Evolutionary conservation across 1,140 invertebrate species (phyloP).

Genomic region (Drosophila bocqueti): DNA sequence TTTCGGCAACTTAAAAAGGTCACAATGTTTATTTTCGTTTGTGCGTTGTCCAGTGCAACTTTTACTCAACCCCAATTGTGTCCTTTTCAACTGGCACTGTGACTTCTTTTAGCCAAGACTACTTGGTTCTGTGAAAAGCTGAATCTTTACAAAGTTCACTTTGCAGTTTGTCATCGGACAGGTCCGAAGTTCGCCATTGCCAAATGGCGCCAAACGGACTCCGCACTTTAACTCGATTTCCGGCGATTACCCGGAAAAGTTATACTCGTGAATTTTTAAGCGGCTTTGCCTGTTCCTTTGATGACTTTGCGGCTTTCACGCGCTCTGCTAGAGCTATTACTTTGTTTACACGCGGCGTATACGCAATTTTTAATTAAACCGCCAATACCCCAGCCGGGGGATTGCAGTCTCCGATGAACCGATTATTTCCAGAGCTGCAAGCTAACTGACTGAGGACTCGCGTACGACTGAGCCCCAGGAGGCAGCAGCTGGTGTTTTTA

Average conservation of each 20-base stretch:
- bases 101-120: constrained; percentile 2
- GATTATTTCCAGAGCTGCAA: constrained; percentile 6
- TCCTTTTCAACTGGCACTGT: background rate
- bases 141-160: constrained; percentile 33
- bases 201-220: constrained; percentile 39
- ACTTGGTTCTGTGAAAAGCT: constrained; percentile 9
- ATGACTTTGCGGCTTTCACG: constrained; percentile 11
- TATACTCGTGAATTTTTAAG: constrained; percentile 1
- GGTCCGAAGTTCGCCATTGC: constrained; percentile 30
- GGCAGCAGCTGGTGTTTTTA: constrained; percentile 68
- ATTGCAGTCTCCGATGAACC: constrained; percentile 6
- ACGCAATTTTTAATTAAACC: constrained; percentile 49
- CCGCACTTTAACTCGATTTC: constrained; percentile 19
- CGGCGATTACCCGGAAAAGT: constrained; percentile 20
- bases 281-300: constrained; percentile 11
- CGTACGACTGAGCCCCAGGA: constrained; percentile 69
- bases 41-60: constrained; percentile 5
- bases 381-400: background rate
- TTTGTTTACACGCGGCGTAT: constrained; percentile 44
- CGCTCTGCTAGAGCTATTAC: background rate
- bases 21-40: constrained; percentile 7
- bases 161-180: constrained; percentile 24
- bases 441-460: constrained; percentile 63
- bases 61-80: constrained; percentile 3
- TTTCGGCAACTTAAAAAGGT: constrained; percentile 19